Base-by-base conservation (phyloP, 2,888 invertebrate species). In the Ectemnius lituratus region DNA sequence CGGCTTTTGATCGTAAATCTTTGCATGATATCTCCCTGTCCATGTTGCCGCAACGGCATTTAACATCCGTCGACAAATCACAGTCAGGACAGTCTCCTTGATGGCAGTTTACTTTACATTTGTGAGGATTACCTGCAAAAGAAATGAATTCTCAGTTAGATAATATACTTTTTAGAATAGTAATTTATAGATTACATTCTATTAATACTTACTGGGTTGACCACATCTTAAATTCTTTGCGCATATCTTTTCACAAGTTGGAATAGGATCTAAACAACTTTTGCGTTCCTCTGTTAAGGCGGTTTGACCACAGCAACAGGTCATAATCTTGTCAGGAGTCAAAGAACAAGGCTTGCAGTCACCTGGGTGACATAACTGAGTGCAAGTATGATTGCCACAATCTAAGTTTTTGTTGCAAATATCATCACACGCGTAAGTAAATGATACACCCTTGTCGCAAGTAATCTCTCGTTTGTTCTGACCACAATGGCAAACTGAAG, bases 21-120 rank as follows among this genome's bases (percentile, higher is more conserved):
- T 92, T 92, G 88, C 98, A 98, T 2, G 94, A 93, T 65, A 97
- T 93, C 88, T 97, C 95, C 84, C 95, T 95, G 83, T 95, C 95
- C 91, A 96, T 95, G 88, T 95, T 94, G 0, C 97, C 97, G 88
- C 98, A 98, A 52, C 97, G 95, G 85, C 98, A 98, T 70, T 94
- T 94, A 0, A 97, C 93, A 0, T 94, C 91, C 0, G 97, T 96
- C 56, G 93, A 94, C 62, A 95, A 93, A 8, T 94, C 94, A 86
- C 98, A 98, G 0, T 94, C 94, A 0, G 96, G 95, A 86, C 98
- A 98, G 0, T 93, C 92, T 0, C 95, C 96, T 88, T 91, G 88
- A 91, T 97, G 94, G 92, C 95, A 97, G 23, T 91, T 89, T 2
- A 91, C 91, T 86, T 93, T 93, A 90, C 97, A 97, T 78, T 91